These are phyloP conservation scores for Heliconius melpomene DNA, from an alignment of 1,140 invertebrate species.

Conservation along the genomic window DNA sequence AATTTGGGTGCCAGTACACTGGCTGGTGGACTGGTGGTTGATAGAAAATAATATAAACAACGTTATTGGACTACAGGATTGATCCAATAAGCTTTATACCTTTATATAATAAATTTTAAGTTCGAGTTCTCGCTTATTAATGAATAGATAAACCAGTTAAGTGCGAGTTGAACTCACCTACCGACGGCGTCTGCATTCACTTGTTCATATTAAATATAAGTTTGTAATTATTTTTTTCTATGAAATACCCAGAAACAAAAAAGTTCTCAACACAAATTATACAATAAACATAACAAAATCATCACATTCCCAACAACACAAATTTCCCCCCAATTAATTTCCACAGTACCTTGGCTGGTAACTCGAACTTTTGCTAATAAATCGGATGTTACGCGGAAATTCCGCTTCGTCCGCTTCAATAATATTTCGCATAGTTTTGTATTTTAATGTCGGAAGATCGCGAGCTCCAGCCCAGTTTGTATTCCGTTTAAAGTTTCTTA, in stretches of 20 bases:
- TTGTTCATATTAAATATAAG: too few species aligned
- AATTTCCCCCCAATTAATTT: conserved; percentile 4
- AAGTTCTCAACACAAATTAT: not conserved
- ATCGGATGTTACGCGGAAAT: conserved; percentile 42
- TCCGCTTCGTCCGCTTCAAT: conserved; percentile 36
- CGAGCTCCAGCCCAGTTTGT: conserved; percentile 24
- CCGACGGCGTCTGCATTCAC: too few species aligned
- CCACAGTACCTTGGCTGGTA: conserved; percentile 11
- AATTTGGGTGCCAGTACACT: not conserved
- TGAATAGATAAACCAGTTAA: too few species aligned
- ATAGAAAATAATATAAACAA: not conserved
- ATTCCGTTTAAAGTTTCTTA: conserved; percentile 21
- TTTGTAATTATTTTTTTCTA: too few species aligned
- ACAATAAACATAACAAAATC: not conserved
- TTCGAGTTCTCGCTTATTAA: too few species aligned
- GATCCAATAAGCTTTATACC: too few species aligned
- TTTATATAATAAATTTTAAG: too few species aligned
- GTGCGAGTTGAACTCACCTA: too few species aligned
- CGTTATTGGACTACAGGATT: too few species aligned
- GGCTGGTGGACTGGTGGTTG: not conserved
- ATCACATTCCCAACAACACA: conserved; percentile 7
- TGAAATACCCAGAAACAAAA: not conserved
- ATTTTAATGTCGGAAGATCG: conserved; percentile 41
- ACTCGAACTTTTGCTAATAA: conserved; percentile 40
- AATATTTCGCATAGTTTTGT: conserved; percentile 48